Evolutionary conservation across 2,797 vertebrate species (phyloP).

Genomic region (Protosalanx chinensis): DNA sequence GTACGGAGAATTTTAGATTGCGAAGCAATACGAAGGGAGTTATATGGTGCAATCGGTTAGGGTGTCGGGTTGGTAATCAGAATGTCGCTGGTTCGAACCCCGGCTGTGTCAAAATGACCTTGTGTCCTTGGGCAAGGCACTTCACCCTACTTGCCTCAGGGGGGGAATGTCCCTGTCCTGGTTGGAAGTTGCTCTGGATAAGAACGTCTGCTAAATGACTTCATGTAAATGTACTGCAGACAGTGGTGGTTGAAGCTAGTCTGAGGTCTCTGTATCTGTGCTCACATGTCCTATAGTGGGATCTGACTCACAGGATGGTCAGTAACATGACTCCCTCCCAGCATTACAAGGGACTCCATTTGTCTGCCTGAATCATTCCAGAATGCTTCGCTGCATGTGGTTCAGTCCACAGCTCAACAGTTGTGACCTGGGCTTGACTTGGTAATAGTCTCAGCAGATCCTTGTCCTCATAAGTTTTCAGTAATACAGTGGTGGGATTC

Average conservation of each 20-base stretch:
- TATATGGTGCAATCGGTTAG: too few relatives aligned
- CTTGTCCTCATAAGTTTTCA: conserved; percentile 40
- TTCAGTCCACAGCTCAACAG: conserved; percentile 30
- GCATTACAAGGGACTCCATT: conserved; percentile 60
- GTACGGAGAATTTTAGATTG: too few relatives aligned
- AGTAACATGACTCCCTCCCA: conserved; percentile 60
- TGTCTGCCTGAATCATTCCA: conserved; percentile 62
- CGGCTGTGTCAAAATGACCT: too few relatives aligned
- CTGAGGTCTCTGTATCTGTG: conserved; percentile 13
- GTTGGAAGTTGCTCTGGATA: too few relatives aligned
- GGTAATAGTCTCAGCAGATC: conserved; percentile 59
- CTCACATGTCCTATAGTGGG: conserved; percentile 51
- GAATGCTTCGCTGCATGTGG: conserved; percentile 42
- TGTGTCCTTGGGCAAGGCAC: too few relatives aligned
- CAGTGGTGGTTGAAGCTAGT: too few relatives aligned
- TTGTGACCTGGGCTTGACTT: conserved; percentile 50
- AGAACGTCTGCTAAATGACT: too few relatives aligned
- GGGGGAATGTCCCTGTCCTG: too few relatives aligned
- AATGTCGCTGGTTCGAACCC: too few relatives aligned
- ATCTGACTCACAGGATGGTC: conserved; percentile 51
- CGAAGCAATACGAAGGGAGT: too few relatives aligned
- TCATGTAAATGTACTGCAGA: background rate
- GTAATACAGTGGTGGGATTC: conserved; percentile 18
- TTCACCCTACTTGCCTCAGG: too few relatives aligned
- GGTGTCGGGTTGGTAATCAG: too few relatives aligned